Conservation (phyloP, 1,140 invertebrate genomes). For the Melipona quadrifasciata region DNA sequence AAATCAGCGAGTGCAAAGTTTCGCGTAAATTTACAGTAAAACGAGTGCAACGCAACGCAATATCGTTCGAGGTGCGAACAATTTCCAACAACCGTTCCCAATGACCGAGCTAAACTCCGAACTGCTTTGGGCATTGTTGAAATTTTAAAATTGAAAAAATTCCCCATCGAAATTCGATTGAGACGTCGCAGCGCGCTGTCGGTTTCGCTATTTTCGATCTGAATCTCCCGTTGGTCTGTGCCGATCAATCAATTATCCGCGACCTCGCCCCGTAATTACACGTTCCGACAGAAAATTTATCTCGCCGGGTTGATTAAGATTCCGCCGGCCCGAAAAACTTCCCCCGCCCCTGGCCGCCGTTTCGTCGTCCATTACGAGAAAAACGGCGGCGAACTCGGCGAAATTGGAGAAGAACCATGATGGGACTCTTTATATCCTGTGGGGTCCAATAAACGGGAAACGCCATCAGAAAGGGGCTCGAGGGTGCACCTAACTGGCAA, state of each 20-base stretch:
- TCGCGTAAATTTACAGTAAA: background rate
- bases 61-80: background rate
- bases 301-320: background rate
- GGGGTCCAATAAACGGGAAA: background rate
- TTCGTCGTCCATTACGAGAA: background rate
- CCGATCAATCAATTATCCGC: too few relatives aligned
- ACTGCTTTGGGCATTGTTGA: too few relatives aligned
- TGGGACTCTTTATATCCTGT: background rate
- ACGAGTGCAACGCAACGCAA: background rate
- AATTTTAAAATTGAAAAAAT: too few relatives aligned
- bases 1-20: background rate
- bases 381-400: background rate
- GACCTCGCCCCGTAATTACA: too few relatives aligned
- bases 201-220: too few relatives aligned
- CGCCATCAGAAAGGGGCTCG: background rate
- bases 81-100: background rate
- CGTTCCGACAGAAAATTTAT: background rate
- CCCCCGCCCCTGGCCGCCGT: background rate
- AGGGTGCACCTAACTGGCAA: background rate
- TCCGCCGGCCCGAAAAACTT: background rate
- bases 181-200: too few relatives aligned
- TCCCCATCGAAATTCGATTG: too few relatives aligned
- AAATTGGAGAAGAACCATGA: constrained; percentile 2
- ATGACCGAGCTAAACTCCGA: too few relatives aligned
- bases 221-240: too few relatives aligned